Base-by-base conservation (phyloP, 2,797 vertebrate species). In the Margarornis squamiger region DNA sequence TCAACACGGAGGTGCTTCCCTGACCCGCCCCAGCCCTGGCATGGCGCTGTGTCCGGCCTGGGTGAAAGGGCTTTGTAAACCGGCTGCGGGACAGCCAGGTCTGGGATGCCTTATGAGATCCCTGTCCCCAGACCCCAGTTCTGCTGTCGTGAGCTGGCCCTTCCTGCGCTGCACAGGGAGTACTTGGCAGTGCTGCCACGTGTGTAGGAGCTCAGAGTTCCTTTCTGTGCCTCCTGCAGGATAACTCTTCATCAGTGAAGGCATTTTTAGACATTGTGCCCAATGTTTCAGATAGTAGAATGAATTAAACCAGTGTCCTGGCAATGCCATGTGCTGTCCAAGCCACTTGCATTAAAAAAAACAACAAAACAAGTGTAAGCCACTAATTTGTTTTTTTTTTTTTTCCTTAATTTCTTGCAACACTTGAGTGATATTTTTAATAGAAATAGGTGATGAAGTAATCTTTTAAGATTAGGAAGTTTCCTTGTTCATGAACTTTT, bases 21-120 rank as follows among this genome's bases (percentile, higher is more conserved):
- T 11, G 14, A 3, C 1, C 2, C 13, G 3, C 14, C 1, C 0
- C 1, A 21, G 3, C 3, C 3, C 6, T 20, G 82, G 49, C 36
- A 5, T 12, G 32, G 52, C n/a, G n/a, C 43, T 6, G 18, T 5
- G 32, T 48, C 70, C 41, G 12, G 22, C 70, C 41, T 12, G 24
- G 7, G 34, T 7, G 52, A 12, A n/a, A 36, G 22, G 59, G 6
- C 71, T 70, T 46, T 7, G 15, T 22, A 34, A 61, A 41, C 29
- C 6, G 7, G 48, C 30, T 14, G 27, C 3, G 51, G 52, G 72
- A 15, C 7, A 3, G 8, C 2, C 0, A n/a, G 15, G 57, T 68
- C 24, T 59, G 51, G 24, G 32, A 15, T 4, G 39, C 30, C 1
- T n/a, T 3, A 3, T 0, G 5, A 6, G 36, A 8, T 14, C 32